Percentiles rank a stretch among this genome's conserved stretches.
Conservation (phyloP, 2,113 vertebrate genomes). For the Pogona vitticeps region DNA sequence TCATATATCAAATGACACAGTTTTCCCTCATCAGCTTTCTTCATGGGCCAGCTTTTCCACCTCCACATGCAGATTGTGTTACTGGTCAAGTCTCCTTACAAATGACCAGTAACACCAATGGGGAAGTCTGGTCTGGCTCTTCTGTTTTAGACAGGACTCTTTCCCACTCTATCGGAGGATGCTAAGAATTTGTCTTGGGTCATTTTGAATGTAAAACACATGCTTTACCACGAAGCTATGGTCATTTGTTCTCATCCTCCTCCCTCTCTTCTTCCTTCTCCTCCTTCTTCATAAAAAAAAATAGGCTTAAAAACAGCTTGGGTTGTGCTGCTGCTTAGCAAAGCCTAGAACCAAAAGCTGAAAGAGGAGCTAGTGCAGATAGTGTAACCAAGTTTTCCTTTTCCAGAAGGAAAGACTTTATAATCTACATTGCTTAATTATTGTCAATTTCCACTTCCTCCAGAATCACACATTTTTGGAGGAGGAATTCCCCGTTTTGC, state of each 20-base stretch:
- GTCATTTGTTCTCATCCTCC: too few relatives aligned
- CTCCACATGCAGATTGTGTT: too few relatives aligned
- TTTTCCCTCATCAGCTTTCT: too few relatives aligned
- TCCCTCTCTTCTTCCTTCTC: too few relatives aligned
- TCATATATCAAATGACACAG: too few relatives aligned
- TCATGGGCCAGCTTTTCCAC: too few relatives aligned
- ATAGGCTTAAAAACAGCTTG: background rate
- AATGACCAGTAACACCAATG: too few relatives aligned
- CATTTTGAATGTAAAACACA: background rate
- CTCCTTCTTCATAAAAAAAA: background rate
- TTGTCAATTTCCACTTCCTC: slow-evolving; percentile 27
- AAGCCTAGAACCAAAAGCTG: background rate
- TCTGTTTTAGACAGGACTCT: background rate
- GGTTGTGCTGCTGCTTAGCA: slow-evolving; percentile 20
- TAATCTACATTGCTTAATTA: slow-evolving; percentile 1
- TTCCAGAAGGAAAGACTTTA: slow-evolving; percentile 32
- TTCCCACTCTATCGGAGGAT: background rate
- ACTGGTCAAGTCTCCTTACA: too few relatives aligned
- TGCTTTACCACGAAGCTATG: background rate
- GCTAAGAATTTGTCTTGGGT: background rate
- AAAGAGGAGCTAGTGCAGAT: background rate
- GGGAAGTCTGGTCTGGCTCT: too few relatives aligned
- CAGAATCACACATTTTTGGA: background rate
- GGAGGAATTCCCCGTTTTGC: background rate
- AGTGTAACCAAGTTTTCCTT: background rate